phyloP scores from a whole-genome alignment of 30 jellyfish, hydroid and myxozoan species.

The Aurelia sp. region DNA sequence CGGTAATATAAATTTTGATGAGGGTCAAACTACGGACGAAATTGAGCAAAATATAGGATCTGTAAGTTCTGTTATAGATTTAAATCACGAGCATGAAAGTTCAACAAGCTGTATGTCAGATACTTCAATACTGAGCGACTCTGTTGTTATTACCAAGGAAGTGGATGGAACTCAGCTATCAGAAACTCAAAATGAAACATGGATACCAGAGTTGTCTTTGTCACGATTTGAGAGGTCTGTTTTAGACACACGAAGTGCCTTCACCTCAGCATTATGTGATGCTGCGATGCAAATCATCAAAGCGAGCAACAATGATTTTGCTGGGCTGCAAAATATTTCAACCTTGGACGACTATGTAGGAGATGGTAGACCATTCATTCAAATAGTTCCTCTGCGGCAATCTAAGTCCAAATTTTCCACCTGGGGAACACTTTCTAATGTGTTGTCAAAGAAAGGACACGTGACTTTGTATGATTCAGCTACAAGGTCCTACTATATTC shows the following conservation, averaged over 20 bases:
- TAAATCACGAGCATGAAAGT: too few relatives aligned
- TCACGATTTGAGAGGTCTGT: background rate
- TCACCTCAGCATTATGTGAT: background rate
- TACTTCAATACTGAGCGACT: too few relatives aligned
- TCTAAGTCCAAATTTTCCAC: background rate
- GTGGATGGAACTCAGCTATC: too few relatives aligned
- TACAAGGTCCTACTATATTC: background rate
- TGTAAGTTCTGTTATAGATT: too few relatives aligned
- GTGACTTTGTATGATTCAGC: constrained; percentile 17
- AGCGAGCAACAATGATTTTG: background rate
- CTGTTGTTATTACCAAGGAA: too few relatives aligned
- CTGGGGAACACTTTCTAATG: constrained; percentile 12
- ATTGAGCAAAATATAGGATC: too few relatives aligned
- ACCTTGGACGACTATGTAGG: background rate
- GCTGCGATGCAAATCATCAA: constrained; percentile 4
- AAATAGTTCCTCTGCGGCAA: background rate
- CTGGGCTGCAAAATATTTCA: background rate
- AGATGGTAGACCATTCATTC: constrained; percentile 3
- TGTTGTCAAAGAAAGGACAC: background rate
- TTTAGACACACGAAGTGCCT: background rate
- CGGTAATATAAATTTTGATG: too few relatives aligned
- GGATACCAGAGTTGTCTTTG: background rate
- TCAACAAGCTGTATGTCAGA: too few relatives aligned
- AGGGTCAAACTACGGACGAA: too few relatives aligned
- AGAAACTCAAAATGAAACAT: background rate